These are phyloP conservation scores for Pseudomyrmex concolor DNA, from an alignment of 1,140 invertebrate genomes.

Conservation along the genomic window DNA sequence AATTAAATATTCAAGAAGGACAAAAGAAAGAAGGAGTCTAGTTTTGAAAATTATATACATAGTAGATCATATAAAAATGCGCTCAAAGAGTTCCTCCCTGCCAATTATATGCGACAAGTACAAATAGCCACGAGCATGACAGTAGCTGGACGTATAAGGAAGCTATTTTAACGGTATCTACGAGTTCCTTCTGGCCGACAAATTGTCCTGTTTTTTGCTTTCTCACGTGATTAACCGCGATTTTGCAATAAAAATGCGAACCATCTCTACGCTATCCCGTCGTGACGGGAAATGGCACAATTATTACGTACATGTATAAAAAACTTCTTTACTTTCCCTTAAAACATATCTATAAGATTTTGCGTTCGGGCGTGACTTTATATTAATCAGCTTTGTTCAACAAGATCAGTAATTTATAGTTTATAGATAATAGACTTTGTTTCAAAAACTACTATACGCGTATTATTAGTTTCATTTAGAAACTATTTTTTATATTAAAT, in stretches of 20 bases:
- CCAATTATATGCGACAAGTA: slow-evolving; percentile 56
- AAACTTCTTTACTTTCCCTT: too few species aligned
- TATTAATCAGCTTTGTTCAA: background rate
- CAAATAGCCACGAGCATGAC: slow-evolving; percentile 55
- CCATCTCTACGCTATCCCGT: slow-evolving; percentile 15
- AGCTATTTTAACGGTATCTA: slow-evolving; percentile 52
- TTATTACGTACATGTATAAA: background rate
- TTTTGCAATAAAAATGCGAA: slow-evolving; percentile 42
- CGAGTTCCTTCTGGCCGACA: slow-evolving; percentile 50
- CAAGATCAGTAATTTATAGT: background rate
- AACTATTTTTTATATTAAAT: too few species aligned
- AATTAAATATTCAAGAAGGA: background rate
- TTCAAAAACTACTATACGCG: too few species aligned
- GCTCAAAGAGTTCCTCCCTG: slow-evolving; percentile 8
- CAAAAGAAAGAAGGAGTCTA: background rate
- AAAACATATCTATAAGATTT: slow-evolving; percentile 3
- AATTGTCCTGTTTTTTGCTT: slow-evolving; percentile 54
- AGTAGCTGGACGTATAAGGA: slow-evolving; percentile 51
- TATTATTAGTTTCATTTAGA: too few species aligned
- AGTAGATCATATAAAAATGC: slow-evolving; percentile 12
- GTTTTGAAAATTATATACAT: background rate
- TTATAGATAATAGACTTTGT: background rate
- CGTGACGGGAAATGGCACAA: background rate
- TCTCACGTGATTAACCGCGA: slow-evolving; percentile 49
- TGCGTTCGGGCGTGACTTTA: background rate